These are phyloP conservation scores for Steinernema khuongi DNA, from an alignment of 1,140 invertebrate genomes.

Conservation along the genomic window DNA sequence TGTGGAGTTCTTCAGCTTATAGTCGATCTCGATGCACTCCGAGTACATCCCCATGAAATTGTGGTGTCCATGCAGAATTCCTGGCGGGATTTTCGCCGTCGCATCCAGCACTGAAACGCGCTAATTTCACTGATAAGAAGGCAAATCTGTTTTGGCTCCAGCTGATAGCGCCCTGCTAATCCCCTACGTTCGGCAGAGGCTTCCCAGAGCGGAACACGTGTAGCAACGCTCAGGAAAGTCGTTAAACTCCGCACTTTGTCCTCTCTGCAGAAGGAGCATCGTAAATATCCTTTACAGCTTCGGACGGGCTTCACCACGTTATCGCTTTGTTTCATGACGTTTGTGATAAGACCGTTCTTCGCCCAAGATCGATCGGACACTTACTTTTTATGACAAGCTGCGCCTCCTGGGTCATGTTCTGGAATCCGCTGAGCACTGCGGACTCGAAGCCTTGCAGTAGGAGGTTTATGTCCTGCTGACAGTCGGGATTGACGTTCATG, in stretches of 20 bases:
- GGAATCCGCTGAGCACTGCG: neutral
- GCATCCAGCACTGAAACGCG: neutral
- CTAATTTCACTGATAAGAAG: no score
- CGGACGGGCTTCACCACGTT: no score
- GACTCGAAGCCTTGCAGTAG: neutral
- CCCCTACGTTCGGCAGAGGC: neutral
- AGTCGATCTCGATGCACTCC: neutral
- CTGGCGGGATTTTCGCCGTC: neutral
- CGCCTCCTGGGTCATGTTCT: neutral
- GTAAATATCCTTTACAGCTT: neutral
- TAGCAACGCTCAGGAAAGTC: no score
- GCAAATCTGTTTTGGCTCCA: no score
- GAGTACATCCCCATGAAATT: neutral
- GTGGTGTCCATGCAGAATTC: neutral
- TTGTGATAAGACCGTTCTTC: neutral
- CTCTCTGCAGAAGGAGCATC: neutral
- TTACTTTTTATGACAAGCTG: neutral
- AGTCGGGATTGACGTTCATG: neutral
- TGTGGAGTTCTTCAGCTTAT: neutral
- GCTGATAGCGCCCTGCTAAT: neutral
- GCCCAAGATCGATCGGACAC: neutral
- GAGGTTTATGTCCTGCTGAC: neutral
- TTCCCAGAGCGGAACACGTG: no score
- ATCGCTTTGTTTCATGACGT: neutral
- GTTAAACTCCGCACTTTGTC: neutral